Percentiles rank a stretch among this genome's conserved stretches.
Evolutionary conservation across 1,140 invertebrate species (phyloP).

Genomic region (Zelostemma sp.): DNA sequence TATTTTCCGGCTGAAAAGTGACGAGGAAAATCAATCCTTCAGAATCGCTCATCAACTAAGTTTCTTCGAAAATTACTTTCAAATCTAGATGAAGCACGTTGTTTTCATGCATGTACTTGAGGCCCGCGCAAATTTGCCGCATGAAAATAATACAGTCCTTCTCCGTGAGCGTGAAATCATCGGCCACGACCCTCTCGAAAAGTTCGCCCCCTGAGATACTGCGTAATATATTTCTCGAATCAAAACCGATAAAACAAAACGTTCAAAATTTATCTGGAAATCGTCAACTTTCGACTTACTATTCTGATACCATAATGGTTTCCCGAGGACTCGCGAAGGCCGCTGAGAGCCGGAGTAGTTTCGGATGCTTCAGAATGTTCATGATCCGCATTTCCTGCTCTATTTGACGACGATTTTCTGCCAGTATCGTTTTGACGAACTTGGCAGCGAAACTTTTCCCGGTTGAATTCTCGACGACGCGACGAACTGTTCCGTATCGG

Average conservation of each 20-base stretch:
- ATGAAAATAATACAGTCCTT: conserved; percentile 92
- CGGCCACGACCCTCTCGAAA: conserved; percentile 91
- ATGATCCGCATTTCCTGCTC: conserved; percentile 93
- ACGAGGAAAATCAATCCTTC: too few species aligned
- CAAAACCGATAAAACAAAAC: not conserved
- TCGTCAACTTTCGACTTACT: conserved; percentile 84
- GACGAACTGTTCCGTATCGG: conserved; percentile 82
- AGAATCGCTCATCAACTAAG: too few species aligned
- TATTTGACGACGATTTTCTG: conserved; percentile 87
- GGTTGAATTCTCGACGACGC: conserved; percentile 80
- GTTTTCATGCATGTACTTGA: conserved; percentile 89
- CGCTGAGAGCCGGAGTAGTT: conserved; percentile 87
- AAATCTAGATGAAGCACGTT: conserved; percentile 91
- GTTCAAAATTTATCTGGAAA: too few species aligned
- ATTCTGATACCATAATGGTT: conserved; percentile 94
- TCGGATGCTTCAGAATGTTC: conserved; percentile 90
- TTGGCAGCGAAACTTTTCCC: conserved; percentile 88
- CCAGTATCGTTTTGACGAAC: conserved; percentile 86
- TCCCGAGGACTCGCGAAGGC: conserved; percentile 89
- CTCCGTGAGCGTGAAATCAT: conserved; percentile 93
- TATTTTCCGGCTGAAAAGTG: conserved; percentile 73
- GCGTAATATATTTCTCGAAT: conserved; percentile 31
- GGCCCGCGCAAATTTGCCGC: conserved; percentile 90
- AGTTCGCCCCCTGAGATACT: conserved; percentile 93
- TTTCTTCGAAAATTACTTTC: too few species aligned